Base-by-base conservation (phyloP, 2,888 invertebrate species). In the Stratiomys singularior region DNA sequence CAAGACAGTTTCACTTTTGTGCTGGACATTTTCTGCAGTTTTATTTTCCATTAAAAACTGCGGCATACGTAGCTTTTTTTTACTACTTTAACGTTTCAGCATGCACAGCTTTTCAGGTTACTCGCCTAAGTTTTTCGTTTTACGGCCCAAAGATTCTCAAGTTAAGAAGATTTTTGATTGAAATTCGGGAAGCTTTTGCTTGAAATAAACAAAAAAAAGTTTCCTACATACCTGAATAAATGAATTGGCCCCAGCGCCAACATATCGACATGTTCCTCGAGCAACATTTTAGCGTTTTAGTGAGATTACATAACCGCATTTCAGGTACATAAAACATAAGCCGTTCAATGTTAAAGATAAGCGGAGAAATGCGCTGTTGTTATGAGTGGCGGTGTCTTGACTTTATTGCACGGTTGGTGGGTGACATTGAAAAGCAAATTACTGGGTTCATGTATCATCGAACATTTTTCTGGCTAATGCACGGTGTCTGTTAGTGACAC, bases 321-420 rank as follows among this genome's bases (percentile, higher is more conserved):
- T 28, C 64, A 74, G 30, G 74, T 58, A 74, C 74, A 60, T 74
- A 11, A 60, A 37, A 44, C 2, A 60, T 21, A 30, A 9, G 11
- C 21, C n/a, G 60, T 74, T 60, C 74, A 74, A 74, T 74, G 74
- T 60, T 74, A 74, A 74, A 74, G 74, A 74, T 58, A 74, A 74
- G 60, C n/a, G 30, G 23, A 58, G 74, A 74, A 60, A 74, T 74
- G 60, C 25, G 47, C 9, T 37, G 37, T 37, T 37, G 9, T 37
- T 37, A 37, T 9, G 5, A 37, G 9, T 9, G 37, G 37, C 37
- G 9, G 5, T 23, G 60, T 13, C 21, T 15, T 23, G 18, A 58
- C 23, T 60, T 46, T 46, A 46, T 23, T 47, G 30, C 69, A 69
- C 15, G 58, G 30, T 21, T 21, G 15, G 60, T 58, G 74, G 13